A percentile compares a stretch with the other conserved stretches of the same genome.
These are phyloP conservation scores for Limonius californicus DNA, from an alignment of 1,140 invertebrate genomes.

Conservation along the genomic window DNA sequence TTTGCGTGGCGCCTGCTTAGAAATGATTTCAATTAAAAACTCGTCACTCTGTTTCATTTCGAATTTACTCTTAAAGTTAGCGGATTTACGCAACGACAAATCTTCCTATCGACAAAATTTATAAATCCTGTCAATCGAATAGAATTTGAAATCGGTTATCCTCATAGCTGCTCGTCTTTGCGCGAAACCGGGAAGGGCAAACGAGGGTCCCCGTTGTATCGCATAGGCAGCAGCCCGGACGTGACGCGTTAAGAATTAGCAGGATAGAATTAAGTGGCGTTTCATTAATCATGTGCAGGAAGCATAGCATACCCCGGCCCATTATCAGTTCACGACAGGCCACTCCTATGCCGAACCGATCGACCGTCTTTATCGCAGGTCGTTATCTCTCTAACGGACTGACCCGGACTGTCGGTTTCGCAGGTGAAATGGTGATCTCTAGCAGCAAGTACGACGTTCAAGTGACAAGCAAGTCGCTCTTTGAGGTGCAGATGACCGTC, in stretches of 20 bases:
- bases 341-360: conserved; percentile 32
- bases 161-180: not conserved
- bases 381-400: conserved; percentile 24
- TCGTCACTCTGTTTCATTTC: not conserved
- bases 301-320: conserved; percentile 25
- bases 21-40: not conserved
- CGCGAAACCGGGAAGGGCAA: not conserved
- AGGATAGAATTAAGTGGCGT: conserved; percentile 37
- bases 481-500: conserved; percentile 80
- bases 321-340: conserved; percentile 31
- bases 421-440: conserved; percentile 80
- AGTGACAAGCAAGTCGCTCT: conserved; percentile 64
- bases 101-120: conserved; percentile 17
- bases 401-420: conserved; percentile 26
- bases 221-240: conserved; percentile 20
- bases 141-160: conserved; percentile 29
- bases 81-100: not conserved
- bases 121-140: conserved; percentile 30
- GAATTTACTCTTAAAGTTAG: not conserved
- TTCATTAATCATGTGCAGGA: conserved; percentile 39
- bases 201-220: conserved; percentile 11
- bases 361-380: conserved; percentile 26
- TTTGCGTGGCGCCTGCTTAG: not conserved
- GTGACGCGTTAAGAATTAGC: conserved; percentile 40
- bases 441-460: conserved; percentile 79